Evolutionary conservation across 2,888 invertebrate genomes (phyloP).

Genomic region (Andrena praecox): DNA sequence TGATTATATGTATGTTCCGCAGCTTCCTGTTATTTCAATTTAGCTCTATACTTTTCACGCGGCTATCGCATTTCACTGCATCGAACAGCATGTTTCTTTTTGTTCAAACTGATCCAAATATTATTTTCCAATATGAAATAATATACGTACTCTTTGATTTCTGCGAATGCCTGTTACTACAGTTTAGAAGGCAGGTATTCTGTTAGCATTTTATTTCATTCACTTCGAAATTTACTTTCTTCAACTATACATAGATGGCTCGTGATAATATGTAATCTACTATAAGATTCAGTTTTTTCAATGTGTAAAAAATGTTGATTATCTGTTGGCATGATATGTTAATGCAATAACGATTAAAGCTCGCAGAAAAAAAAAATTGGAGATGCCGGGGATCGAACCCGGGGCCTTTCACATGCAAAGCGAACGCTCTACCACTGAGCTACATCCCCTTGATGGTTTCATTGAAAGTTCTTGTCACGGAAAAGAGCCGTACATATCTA

Average conservation of each 20-base stretch:
- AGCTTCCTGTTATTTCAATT: slow-evolving; percentile 55
- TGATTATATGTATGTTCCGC: slow-evolving; percentile 34
- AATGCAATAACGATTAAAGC: background rate
- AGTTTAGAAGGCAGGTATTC: no score
- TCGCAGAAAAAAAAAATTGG: slow-evolving; percentile 84
- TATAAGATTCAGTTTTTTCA: background rate
- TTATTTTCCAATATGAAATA: background rate
- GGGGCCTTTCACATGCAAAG: slow-evolving; percentile 99
- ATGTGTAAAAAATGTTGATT: background rate
- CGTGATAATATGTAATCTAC: background rate
- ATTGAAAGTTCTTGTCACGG: background rate
- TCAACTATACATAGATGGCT: background rate
- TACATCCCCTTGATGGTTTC: slow-evolving; percentile 89
- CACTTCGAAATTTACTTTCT: background rate
- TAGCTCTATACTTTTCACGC: slow-evolving; percentile 13
- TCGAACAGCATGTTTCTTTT: background rate
- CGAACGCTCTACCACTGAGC: slow-evolving; percentile 99
- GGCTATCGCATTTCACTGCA: slow-evolving; percentile 36
- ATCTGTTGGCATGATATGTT: no score
- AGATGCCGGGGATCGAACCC: slow-evolving; percentile 99
- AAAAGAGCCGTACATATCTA: accelerated
- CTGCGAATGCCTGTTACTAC: no score
- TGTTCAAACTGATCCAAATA: slow-evolving; percentile 11
- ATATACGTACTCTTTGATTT: background rate
- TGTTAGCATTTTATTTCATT: no score